Evolutionary conservation across 2,113 vertebrate species (phyloP).

Genomic region (Xenopus borealis): DNA sequence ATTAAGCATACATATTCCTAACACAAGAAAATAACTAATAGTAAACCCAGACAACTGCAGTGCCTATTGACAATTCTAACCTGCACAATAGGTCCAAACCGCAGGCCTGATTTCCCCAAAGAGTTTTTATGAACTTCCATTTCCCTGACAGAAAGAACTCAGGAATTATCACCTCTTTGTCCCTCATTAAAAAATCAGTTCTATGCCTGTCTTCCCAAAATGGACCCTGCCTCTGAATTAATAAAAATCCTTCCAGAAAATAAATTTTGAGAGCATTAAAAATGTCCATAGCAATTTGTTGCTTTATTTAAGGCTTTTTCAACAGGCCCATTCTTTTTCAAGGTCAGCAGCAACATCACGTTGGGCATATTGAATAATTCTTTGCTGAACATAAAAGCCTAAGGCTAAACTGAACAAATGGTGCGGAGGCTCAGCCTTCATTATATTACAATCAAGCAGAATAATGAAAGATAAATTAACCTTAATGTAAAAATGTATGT

Average conservation of each 20-base stretch:
- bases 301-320: conserved; percentile 22
- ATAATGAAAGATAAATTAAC: too few species aligned
- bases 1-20: too few species aligned
- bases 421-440: background rate
- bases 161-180: conserved; percentile 27
- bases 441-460: background rate
- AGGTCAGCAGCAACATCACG: conserved; percentile 28
- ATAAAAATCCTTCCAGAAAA: conserved; percentile 6
- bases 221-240: conserved; percentile 9
- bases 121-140: background rate
- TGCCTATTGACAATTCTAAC: too few species aligned
- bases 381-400: background rate
- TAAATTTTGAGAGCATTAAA: conserved; percentile 16
- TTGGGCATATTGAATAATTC: background rate
- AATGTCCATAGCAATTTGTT: conserved; percentile 15
- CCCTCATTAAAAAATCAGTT: conserved; percentile 28
- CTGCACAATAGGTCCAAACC: background rate
- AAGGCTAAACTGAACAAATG: background rate
- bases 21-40: too few species aligned
- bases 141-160: background rate
- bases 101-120: background rate
- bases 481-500: too few species aligned
- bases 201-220: conserved; percentile 15
- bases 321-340: background rate
- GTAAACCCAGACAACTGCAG: too few species aligned